Evolutionary conservation across 2,888 invertebrate genomes (phyloP).

Genomic region (Lissocephala sabroskyi): DNA sequence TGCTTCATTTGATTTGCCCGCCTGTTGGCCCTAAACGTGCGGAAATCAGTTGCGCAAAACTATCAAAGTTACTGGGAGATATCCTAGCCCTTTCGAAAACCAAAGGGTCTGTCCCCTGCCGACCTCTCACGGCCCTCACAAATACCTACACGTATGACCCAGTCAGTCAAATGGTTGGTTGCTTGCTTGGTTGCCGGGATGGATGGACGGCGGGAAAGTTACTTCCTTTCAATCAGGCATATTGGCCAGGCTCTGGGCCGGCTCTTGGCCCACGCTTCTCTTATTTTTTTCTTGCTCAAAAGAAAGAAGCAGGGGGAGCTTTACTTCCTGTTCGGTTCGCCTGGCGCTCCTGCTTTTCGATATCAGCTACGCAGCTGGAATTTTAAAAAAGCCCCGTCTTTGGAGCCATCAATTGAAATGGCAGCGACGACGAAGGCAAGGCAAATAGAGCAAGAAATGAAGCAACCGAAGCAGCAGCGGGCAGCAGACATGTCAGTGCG

Average conservation of each 20-base stretch:
- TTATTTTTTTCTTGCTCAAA: neutral
- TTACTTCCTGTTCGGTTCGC: no score
- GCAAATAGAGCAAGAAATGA: no score
- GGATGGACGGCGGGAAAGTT: constrained; percentile 18
- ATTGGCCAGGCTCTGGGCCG: neutral
- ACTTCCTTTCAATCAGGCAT: constrained; percentile 49
- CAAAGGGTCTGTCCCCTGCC: no score
- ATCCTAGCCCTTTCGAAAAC: no score
- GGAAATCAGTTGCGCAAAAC: constrained; percentile 46
- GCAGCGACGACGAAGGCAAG: constrained; percentile 7
- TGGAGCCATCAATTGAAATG: neutral
- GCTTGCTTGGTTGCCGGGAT: no score
- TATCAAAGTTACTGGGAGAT: constrained; percentile 58
- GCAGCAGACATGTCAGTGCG: no score
- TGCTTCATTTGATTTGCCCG: constrained; percentile 38
- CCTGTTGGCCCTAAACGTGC: constrained; percentile 33
- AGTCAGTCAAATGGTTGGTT: no score
- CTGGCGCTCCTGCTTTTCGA: no score
- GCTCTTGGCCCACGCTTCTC: neutral
- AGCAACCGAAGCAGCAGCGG: no score
- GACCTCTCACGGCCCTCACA: no score
- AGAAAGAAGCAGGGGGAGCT: no score
- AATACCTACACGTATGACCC: constrained; percentile 36
- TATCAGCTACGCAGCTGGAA: constrained; percentile 16
- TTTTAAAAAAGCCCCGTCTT: constrained; percentile 18